These are phyloP conservation scores for Drosophila cognata DNA, from an alignment of 2,888 invertebrate genomes.

Conservation along the genomic window DNA sequence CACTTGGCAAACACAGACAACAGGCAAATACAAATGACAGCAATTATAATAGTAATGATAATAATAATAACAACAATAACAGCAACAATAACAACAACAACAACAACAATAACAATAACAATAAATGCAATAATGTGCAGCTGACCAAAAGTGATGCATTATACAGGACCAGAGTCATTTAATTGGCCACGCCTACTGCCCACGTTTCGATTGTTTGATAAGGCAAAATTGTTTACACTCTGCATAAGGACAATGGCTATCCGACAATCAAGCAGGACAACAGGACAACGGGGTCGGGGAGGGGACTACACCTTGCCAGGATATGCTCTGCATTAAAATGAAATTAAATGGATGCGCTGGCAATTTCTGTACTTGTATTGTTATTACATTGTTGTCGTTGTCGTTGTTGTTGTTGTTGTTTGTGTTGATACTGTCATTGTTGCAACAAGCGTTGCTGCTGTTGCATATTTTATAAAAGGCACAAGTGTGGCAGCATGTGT, in stretches of 20 bases:
- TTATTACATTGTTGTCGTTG: conserved; percentile 30
- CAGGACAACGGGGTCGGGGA: background rate
- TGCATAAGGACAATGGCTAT: conserved; percentile 47
- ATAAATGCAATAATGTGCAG: conserved; percentile 60
- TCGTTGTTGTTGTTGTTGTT: conserved; percentile 45
- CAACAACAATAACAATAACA: conserved; percentile 31
- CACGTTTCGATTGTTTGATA: conserved; percentile 60
- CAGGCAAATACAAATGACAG: conserved; percentile 54
- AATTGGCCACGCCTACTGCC: conserved; percentile 55
- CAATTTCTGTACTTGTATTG: conserved; percentile 41
- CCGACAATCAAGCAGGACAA: conserved; percentile 6
- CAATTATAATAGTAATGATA: conserved; percentile 44
- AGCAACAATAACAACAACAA: conserved; percentile 32
- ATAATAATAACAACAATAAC: conserved; percentile 20
- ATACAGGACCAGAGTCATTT: conserved; percentile 55
- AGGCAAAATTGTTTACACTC: conserved; percentile 65
- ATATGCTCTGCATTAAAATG: conserved; percentile 72
- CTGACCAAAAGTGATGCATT: conserved; percentile 62
- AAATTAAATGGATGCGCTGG: conserved; percentile 74
- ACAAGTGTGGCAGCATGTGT: conserved; percentile 22
- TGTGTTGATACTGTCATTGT: conserved; percentile 40
- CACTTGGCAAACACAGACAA: conserved; percentile 67
- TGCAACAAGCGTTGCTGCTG: conserved; percentile 50
- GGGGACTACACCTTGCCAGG: conserved; percentile 52
- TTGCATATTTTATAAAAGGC: conserved; percentile 69